These are phyloP conservation scores for Geococcyx californianus DNA, from an alignment of 2,113 vertebrate species.

Conservation along the genomic window DNA sequence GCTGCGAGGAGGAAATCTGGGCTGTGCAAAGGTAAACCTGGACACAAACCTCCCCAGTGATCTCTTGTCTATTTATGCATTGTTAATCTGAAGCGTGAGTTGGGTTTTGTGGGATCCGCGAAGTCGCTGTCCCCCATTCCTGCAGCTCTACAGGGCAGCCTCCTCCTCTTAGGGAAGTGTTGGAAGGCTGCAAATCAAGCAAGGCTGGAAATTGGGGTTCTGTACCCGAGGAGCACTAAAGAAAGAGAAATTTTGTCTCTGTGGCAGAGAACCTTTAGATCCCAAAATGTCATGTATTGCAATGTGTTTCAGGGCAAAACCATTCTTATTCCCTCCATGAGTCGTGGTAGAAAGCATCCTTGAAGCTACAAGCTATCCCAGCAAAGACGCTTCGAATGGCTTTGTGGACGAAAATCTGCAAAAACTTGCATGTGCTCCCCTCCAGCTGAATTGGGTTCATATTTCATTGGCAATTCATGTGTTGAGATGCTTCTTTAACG, in stretches of 20 bases:
- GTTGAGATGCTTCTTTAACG: background rate
- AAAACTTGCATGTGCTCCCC: background rate
- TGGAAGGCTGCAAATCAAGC: background rate
- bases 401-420: background rate
- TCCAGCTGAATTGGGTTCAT: background rate
- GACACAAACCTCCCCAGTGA: background rate
- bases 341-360: background rate
- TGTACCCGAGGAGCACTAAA: background rate
- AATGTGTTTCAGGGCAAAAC: background rate
- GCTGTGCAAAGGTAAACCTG: background rate
- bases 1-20: background rate
- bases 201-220: background rate
- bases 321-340: background rate
- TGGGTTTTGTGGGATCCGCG: fast-evolving
- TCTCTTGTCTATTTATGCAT: background rate
- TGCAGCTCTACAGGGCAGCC: fast-evolving
- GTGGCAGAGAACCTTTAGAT: background rate
- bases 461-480: background rate
- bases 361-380: background rate
- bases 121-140: background rate
- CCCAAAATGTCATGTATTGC: background rate
- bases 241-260: background rate
- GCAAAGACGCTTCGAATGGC: background rate
- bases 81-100: too few relatives aligned
- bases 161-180: background rate